phyloP scores from a whole-genome alignment of 2,113 vertebrate genomes.

The Struthidea cinerea region DNA sequence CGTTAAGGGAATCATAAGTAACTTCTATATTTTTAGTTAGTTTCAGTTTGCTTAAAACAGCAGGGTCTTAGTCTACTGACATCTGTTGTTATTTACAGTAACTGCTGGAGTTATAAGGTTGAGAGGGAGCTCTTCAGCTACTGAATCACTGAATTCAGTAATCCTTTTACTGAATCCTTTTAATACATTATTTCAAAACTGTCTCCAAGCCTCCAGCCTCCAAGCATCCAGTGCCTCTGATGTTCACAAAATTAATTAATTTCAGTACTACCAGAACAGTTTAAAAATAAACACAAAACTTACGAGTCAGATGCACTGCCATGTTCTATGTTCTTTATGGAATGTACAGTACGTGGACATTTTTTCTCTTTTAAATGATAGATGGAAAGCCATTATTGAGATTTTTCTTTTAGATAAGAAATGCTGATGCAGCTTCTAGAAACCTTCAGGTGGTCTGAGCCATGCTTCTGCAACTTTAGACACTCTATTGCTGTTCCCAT shows the following conservation, averaged over 20 bases:
- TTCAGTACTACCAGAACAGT: neutral
- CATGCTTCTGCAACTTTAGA: neutral
- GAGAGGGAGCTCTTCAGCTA: neutral
- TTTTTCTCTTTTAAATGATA: neutral
- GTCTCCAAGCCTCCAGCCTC: neutral
- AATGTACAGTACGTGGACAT: neutral
- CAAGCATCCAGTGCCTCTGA: neutral
- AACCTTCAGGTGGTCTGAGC: neutral
- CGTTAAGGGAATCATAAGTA: neutral
- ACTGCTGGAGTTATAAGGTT: neutral
- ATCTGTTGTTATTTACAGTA: neutral
- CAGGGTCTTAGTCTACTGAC: neutral
- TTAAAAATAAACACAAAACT: neutral
- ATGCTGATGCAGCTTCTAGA: neutral
- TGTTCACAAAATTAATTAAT: neutral
- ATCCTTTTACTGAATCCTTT: neutral
- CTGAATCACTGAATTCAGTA: neutral
- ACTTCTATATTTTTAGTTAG: neutral
- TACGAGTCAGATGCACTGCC: neutral
- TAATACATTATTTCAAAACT: neutral
- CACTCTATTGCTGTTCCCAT: neutral
- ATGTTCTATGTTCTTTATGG: neutral
- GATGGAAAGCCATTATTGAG: neutral
- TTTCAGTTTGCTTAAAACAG: neutral
- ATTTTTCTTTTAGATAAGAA: neutral